A percentile compares a stretch with the other conserved stretches of the same genome.
phyloP scores from a whole-genome alignment of 1,140 invertebrate genomes.

The Hestina assimilis region DNA sequence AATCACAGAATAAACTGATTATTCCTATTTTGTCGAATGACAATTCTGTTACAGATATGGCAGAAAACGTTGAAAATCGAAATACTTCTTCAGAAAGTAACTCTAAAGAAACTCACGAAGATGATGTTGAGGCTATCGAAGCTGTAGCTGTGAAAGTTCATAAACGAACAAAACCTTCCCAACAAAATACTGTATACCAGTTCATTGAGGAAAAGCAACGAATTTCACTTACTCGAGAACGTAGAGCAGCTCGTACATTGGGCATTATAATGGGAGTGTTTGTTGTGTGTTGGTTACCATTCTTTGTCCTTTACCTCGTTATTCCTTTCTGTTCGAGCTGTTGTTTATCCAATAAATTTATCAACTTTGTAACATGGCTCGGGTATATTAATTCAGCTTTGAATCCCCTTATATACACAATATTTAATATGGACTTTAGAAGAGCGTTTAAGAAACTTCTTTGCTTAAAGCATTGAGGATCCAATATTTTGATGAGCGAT shows the following conservation, averaged over 20 bases:
- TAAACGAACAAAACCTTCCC: slow-evolving; percentile 56
- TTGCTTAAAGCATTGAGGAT: slow-evolving; percentile 80
- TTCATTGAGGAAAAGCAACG: slow-evolving; percentile 96
- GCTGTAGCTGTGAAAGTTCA: slow-evolving; percentile 40
- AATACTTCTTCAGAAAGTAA: slow-evolving; percentile 71
- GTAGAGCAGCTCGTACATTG: slow-evolving; percentile 93
- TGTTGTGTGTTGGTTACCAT: slow-evolving; percentile 97
- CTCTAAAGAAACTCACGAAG: slow-evolving; percentile 69
- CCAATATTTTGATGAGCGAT: slow-evolving; percentile 2
- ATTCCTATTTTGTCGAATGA: slow-evolving; percentile 80
- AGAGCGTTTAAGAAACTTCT: slow-evolving; percentile 93
- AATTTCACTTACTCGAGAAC: slow-evolving; percentile 94
- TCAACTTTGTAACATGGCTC: slow-evolving; percentile 96
- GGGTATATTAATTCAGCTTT: slow-evolving; percentile 98
- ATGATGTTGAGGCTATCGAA: slow-evolving; percentile 59
- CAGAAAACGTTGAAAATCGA: slow-evolving; percentile 67
- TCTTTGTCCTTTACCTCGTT: slow-evolving; percentile 97
- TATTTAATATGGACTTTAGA: slow-evolving; percentile 98
- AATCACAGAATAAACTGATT: slow-evolving; percentile 76
- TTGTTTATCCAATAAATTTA: slow-evolving; percentile 87
- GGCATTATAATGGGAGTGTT: slow-evolving; percentile 97
- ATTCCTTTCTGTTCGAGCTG: slow-evolving; percentile 90
- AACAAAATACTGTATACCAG: slow-evolving; percentile 86
- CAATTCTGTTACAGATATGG: slow-evolving; percentile 82
- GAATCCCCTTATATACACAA: slow-evolving; percentile 98